Percentiles rank a stretch among this genome's conserved stretches.
Evolutionary conservation across 92 coral and sea anemone species (phyloP).

Genomic region (Paramuricea clavata): DNA sequence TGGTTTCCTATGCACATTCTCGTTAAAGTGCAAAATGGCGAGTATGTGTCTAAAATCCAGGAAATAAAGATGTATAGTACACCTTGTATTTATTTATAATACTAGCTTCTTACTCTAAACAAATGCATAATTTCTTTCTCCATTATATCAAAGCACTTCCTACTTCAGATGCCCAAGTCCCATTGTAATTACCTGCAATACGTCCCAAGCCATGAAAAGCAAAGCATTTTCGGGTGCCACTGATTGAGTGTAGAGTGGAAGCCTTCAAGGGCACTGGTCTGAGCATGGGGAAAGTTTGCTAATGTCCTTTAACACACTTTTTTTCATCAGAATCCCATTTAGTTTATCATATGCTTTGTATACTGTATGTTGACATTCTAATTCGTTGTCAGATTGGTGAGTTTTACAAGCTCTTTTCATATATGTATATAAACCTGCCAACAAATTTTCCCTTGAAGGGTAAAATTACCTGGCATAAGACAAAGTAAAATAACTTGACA

Average conservation of each 20-base stretch:
- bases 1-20: neutral
- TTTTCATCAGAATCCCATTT: slow-evolving; percentile 24
- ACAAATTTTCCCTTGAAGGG: no score
- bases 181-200: slow-evolving; percentile 17
- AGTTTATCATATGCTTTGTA: slow-evolving; percentile 20
- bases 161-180: neutral
- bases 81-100: neutral
- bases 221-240: slow-evolving; percentile 17
- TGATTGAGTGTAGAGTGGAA: slow-evolving; percentile 5
- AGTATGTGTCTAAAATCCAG: slow-evolving; percentile 2
- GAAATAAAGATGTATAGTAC: neutral
- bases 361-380: neutral
- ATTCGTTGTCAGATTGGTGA: slow-evolving; percentile 1
- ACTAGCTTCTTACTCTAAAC: neutral
- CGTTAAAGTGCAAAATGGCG: slow-evolving; percentile 15
- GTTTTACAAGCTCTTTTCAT: no score
- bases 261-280: slow-evolving; percentile 4
- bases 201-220: slow-evolving; percentile 19
- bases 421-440: no score
- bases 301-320: slow-evolving; percentile 24
- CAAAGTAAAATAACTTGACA: neutral
- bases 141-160: neutral
- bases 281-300: slow-evolving; percentile 20
- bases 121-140: neutral
- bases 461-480: neutral